Evolutionary conservation across 2,113 vertebrate species (phyloP), one percentile per base, ranked within the genome.

Genomic region (Arvicanthis niloticus): DNA sequence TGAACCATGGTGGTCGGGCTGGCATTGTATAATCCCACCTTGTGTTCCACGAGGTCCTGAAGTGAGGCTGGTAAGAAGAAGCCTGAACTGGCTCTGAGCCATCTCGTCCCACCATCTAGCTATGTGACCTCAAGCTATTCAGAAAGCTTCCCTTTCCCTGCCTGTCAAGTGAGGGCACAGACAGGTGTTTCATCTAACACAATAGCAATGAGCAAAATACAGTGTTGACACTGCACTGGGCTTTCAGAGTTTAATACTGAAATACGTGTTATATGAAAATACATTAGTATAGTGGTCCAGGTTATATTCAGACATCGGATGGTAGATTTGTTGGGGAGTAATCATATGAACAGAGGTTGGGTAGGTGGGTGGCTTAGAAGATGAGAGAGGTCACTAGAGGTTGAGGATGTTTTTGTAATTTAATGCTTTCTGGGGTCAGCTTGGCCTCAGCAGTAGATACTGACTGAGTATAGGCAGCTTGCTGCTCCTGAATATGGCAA

Each of bases 271-370:
- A 40, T 73, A 73, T 21, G 37, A 72, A 72, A 72, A 72, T 21
- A 40, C 45, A 15, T 60, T 10, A 24, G 53, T 16, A 0, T 48
- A 2, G 37, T 78, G 31, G 70, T 67, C n/a, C 90, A 45, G 48
- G 22, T 37, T 51, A 13, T 82, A 8, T 56, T 88, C 89, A 34
- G 5, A 90, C 77, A 90, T 37, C 42, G 75, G 72, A 51, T 72
- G 16, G 8, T 77, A 40, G 17, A 1, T 73, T 82, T 12, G 1
- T 67, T 76, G 45, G 29, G 37, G n/a, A 31, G 42, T 37, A 11
- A 42, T 84, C 48, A 53, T 88, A 51, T 89, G 85, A 73, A 40
- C 72, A 81, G 76, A 86, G 58, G 26, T 56, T 85, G 53, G 40
- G 22, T 51, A 2, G 70, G 37, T 65, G 53, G 58, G 15, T 16